Percentiles rank a stretch among this genome's conserved stretches.
phyloP scores from a whole-genome alignment of 2,888 invertebrate genomes.

The Iphiclides podalirius region DNA sequence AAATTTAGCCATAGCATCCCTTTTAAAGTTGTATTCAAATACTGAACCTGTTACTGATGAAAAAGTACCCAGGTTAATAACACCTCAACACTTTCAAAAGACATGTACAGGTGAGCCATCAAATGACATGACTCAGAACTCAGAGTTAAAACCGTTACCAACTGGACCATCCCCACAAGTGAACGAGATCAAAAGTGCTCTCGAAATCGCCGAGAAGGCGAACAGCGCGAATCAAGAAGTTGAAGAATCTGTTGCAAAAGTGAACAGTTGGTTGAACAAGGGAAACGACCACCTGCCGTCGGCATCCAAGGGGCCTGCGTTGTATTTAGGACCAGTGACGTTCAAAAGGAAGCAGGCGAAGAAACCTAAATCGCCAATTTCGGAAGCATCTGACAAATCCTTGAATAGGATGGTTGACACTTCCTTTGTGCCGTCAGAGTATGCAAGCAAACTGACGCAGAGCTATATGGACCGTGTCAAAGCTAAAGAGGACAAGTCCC shows the following conservation, averaged over 20 bases:
- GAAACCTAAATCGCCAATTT: slow-evolving; percentile 19
- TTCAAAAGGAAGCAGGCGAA: slow-evolving; percentile 29
- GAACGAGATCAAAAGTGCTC: not conserved
- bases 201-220: not conserved
- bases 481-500: not conserved
- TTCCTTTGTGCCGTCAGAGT: slow-evolving; percentile 27
- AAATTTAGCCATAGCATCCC: slow-evolving; percentile 53
- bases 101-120: no score
- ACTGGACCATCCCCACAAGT: not conserved
- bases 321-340: slow-evolving; percentile 32
- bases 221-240: slow-evolving; percentile 22
- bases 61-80: slow-evolving; percentile 38
- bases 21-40: slow-evolving; percentile 45
- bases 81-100: slow-evolving; percentile 45
- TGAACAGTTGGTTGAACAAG: slow-evolving; percentile 33
- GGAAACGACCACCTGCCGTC: slow-evolving; percentile 12
- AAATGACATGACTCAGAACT: no score
- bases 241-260: slow-evolving; percentile 32
- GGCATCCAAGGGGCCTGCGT: not conserved
- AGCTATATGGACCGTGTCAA: slow-evolving; percentile 27
- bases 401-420: not conserved
- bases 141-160: no score
- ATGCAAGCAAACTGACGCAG: slow-evolving; percentile 29
- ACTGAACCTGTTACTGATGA: slow-evolving; percentile 10
- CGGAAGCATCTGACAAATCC: slow-evolving; percentile 10